A percentile compares a stretch with the other conserved stretches of the same genome.
These are phyloP conservation scores for Acinonyx jubatus DNA, from an alignment of 2,113 vertebrate genomes.

Conservation along the genomic window DNA sequence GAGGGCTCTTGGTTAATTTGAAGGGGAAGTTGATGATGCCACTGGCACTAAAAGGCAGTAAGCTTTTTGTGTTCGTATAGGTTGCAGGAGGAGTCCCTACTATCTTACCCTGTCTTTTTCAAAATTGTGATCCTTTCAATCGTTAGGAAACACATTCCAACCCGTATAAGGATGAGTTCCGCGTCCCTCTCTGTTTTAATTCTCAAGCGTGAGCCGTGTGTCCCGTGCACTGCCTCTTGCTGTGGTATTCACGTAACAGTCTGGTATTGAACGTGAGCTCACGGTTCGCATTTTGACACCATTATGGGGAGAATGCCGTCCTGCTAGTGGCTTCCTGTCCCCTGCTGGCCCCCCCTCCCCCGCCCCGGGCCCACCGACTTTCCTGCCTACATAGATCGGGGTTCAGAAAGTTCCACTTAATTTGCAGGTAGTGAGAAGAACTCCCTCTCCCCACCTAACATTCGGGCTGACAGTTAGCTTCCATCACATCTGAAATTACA, in stretches of 20 bases:
- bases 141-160: background rate
- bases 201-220: fast-evolving
- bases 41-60: fast-evolving
- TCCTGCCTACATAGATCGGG: background rate
- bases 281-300: fast-evolving
- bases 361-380: background rate
- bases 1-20: too few species aligned
- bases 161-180: fast-evolving
- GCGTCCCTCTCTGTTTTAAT: fast-evolving
- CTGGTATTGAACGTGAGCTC: fast-evolving
- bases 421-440: background rate
- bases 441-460: background rate
- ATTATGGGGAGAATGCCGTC: fast-evolving
- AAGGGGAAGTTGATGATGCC: fast-evolving
- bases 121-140: background rate
- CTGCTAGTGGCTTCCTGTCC: fast-evolving
- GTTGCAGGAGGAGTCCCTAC: background rate
- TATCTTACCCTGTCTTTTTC: background rate
- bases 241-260: fast-evolving
- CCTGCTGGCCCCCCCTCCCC: background rate
- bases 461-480: background rate
- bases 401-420: background rate
- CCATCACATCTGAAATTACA: background rate
- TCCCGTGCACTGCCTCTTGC: fast-evolving
- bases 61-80: too few species aligned